A percentile compares a stretch with the other conserved stretches of the same genome.
Evolutionary conservation across 2,113 vertebrate genomes (phyloP).

Genomic region (Nesoenas mayeri): DNA sequence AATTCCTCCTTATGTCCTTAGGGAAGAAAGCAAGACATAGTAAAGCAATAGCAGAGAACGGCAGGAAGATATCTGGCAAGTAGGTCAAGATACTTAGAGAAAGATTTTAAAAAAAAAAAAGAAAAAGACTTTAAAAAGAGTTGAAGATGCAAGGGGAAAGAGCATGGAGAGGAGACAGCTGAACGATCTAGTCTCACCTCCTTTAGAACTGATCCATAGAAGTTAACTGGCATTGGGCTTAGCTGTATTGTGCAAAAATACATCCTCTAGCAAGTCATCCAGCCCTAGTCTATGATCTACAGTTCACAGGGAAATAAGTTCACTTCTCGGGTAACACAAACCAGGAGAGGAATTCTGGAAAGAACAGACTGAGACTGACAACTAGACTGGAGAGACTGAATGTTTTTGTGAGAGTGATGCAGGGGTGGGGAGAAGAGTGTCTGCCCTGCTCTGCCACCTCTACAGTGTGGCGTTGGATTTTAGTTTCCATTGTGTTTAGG

Average conservation of each 20-base stretch:
- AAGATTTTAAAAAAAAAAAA: not conserved
- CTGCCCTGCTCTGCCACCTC: rapidly evolving
- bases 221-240: not conserved
- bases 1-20: not conserved
- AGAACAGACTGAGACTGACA: not conserved
- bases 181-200: not conserved
- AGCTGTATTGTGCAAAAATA: not conserved
- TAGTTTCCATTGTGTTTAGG: not conserved
- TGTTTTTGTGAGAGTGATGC: not conserved
- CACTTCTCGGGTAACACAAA: not conserved
- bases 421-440: not conserved
- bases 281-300: not conserved
- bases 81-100: not conserved
- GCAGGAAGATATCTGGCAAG: not conserved
- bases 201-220: not conserved
- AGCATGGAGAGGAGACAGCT: not conserved
- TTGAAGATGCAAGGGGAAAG: not conserved
- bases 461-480: not conserved
- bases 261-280: not conserved
- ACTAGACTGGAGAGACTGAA: not conserved
- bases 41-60: not conserved
- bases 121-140: not conserved
- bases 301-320: not conserved
- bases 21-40: not conserved
- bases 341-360: not conserved